Base-by-base conservation (phyloP, 1,140 invertebrate genomes). In the Goniozus legneri region DNA sequence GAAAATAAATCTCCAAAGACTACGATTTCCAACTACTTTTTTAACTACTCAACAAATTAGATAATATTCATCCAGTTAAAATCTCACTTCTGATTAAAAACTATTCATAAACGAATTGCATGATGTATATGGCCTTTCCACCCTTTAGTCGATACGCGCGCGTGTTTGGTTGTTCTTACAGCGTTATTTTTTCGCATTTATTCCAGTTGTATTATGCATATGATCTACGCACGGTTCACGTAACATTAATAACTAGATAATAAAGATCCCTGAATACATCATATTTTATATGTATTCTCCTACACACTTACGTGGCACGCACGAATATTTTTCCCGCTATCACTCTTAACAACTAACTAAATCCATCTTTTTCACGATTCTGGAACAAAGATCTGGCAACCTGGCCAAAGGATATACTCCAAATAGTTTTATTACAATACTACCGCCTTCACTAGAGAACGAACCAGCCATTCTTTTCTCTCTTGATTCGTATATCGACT, bases 201-300 rank as follows among this genome's bases (percentile, higher is more conserved):
- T 30, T 20, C 24, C 42, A 31, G 21, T 34, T 18, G 40, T 52
- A 59, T 56, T 60, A 60, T 50, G 54, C 54, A 33, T 24, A 50
- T 32, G 45, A 47, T 31, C 47, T 15, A 33, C 35, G 49, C 40
- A 46, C 45, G 45, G 21, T 59, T 49, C 39, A 57, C 36, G 21
- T 60, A 63, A 63, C 50, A 64, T 50, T 63, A 55, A 60, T 69
- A 69, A 63, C 57, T 67, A 70, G 47, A 64, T 60, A 62, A 66
- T 69, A 64, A 69, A 69, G 53, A 66, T 71, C 65, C 65, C 66
- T 71, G 67, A 71, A 68, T 67, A 60, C 45, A 54, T 56, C 49
- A 13, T 34, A 54, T 58, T 47, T 49, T 24, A 54, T 36, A 54
- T 47, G 47, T 60, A 52, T 58, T 63, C 54, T 58, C 31, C 45